Conservation (phyloP, 2,888 invertebrate species). For the Erebia palarica region DNA sequence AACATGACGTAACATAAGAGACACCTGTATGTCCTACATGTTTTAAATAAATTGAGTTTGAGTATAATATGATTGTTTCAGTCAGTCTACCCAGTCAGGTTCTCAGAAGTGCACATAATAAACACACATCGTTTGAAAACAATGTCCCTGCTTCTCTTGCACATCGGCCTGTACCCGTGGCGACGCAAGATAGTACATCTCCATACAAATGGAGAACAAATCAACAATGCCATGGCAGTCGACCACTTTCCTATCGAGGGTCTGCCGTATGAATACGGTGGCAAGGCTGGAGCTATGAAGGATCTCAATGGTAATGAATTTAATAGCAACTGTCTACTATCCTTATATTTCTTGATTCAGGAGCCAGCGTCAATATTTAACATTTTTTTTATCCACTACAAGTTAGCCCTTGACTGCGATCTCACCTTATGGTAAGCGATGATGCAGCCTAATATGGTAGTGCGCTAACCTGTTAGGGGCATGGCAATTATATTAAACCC, state of each 20-base stretch:
- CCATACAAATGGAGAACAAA: constrained; percentile 60
- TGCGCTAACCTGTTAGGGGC: too few relatives aligned
- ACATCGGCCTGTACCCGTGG: constrained; percentile 74
- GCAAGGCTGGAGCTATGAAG: constrained; percentile 87
- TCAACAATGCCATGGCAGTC: constrained; percentile 66
- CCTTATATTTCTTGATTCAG: too few relatives aligned
- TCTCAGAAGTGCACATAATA: constrained; percentile 92
- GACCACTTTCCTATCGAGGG: constrained; percentile 88
- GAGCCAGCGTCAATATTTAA: too few relatives aligned
- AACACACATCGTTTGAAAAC: constrained; percentile 88
- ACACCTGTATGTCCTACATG: too few relatives aligned
- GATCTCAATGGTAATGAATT: constrained; percentile 84
- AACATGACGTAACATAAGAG: too few relatives aligned
- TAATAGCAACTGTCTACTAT: too few relatives aligned
- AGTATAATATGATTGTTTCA: constrained; percentile 57
- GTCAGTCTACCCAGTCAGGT: constrained; percentile 91
- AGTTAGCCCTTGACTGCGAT: too few relatives aligned
- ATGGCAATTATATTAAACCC: too few relatives aligned
- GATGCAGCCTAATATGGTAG: too few relatives aligned
- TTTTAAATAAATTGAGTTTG: too few relatives aligned
- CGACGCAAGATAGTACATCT: constrained; percentile 66
- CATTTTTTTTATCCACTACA: too few relatives aligned
- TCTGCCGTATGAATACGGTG: constrained; percentile 92
- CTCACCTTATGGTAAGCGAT: too few relatives aligned
- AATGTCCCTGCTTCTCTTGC: constrained; percentile 84